phyloP scores from a whole-genome alignment of 2,797 vertebrate species.

The Rhodeus uyekii region DNA sequence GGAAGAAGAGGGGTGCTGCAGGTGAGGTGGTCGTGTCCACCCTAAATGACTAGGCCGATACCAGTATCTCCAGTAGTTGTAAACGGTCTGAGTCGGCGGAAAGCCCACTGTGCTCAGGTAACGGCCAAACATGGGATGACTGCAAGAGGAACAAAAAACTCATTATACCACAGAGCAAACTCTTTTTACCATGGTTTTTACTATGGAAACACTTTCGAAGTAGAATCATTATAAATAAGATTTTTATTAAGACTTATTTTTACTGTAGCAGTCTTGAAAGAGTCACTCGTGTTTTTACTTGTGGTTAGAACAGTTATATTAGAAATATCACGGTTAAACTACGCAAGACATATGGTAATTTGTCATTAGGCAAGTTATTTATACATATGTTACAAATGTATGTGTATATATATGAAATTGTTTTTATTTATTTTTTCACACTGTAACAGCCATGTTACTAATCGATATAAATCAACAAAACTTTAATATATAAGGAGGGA shows the following conservation, averaged over 20 bases:
- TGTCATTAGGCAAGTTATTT: too few species aligned
- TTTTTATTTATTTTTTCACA: too few species aligned
- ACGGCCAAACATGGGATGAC: slow-evolving; percentile 84
- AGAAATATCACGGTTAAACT: background rate
- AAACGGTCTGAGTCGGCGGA: slow-evolving; percentile 54
- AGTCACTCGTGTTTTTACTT: background rate
- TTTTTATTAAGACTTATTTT: background rate
- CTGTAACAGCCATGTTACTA: too few species aligned
- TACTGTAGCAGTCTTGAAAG: background rate
- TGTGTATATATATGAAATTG: too few species aligned
- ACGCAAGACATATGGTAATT: background rate
- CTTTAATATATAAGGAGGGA: background rate
- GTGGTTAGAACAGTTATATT: background rate
- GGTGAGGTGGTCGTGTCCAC: slow-evolving; percentile 21
- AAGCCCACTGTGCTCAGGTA: slow-evolving; percentile 78
- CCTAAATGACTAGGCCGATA: slow-evolving; percentile 58
- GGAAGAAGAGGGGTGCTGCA: background rate
- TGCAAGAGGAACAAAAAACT: slow-evolving; percentile 55
- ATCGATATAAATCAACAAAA: too few species aligned
- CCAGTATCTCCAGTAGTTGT: slow-evolving; percentile 54
- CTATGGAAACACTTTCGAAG: background rate
- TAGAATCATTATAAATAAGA: background rate
- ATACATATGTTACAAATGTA: too few species aligned
- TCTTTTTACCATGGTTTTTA: background rate
- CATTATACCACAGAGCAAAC: background rate